These are phyloP conservation scores for Trachelus troglodyta DNA, from an alignment of 2,888 invertebrate species.

Conservation along the genomic window DNA sequence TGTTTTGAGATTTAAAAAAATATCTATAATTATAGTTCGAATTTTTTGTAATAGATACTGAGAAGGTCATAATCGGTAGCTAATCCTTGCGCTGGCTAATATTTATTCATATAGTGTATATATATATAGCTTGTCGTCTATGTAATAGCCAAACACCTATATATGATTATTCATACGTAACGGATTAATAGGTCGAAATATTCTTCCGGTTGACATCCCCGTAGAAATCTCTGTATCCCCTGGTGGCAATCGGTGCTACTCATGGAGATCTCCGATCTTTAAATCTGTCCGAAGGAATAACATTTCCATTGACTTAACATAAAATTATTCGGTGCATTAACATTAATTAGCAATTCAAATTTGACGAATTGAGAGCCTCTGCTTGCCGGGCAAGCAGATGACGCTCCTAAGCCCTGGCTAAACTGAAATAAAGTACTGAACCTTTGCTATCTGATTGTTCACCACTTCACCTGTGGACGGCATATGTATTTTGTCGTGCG, in stretches of 20 bases:
- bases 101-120: neutral
- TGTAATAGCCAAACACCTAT: neutral
- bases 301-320: constrained; percentile 59
- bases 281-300: constrained; percentile 56
- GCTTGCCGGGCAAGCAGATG: constrained; percentile 24
- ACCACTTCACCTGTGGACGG: constrained; percentile 54
- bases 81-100: neutral
- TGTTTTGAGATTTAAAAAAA: neutral
- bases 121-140: neutral
- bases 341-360: constrained; percentile 60
- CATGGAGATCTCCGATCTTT: constrained; percentile 41
- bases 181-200: neutral
- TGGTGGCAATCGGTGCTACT: constrained; percentile 12
- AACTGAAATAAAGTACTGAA: constrained; percentile 41
- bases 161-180: neutral
- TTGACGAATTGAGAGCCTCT: constrained; percentile 33
- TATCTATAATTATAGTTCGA: neutral
- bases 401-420: constrained; percentile 35
- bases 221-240: constrained; percentile 28
- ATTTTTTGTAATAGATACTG: neutral
- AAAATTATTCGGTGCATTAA: constrained; percentile 52
- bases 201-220: constrained; percentile 26
- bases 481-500: constrained; percentile 45
- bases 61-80: neutral
- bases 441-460: constrained; percentile 47